These are phyloP conservation scores for Macaria liturata DNA, from an alignment of 2,888 invertebrate genomes.

Conservation along the genomic window DNA sequence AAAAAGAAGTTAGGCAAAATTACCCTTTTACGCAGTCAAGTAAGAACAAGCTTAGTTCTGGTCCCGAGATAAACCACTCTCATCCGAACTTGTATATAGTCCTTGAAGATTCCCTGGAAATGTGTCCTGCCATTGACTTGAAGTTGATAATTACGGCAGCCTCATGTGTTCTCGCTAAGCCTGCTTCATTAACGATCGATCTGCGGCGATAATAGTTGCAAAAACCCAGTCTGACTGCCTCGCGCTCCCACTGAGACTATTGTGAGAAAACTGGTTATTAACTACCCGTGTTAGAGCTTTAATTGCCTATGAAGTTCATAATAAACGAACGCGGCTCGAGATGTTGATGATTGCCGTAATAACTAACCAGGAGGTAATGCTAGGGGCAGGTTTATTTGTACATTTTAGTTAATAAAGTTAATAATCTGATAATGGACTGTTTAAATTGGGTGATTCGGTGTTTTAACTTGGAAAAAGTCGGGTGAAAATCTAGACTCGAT, in stretches of 20 bases:
- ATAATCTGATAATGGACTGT: too few relatives aligned
- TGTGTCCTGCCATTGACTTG: background rate
- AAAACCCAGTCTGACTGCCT: constrained; percentile 18
- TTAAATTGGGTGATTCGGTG: too few relatives aligned
- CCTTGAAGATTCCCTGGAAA: background rate
- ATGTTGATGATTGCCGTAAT: background rate
- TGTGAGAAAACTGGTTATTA: constrained; percentile 21
- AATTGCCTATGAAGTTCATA: constrained; percentile 11
- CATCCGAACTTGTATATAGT: too few relatives aligned
- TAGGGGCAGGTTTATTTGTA: too few relatives aligned
- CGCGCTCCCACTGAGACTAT: constrained; percentile 11
- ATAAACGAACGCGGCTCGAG: background rate
- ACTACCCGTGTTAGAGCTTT: constrained; percentile 5
- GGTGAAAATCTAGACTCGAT: too few relatives aligned
- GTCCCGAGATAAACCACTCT: too few relatives aligned
- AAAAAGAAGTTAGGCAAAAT: too few relatives aligned
- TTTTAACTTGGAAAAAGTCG: too few relatives aligned
- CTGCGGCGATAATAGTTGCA: constrained; percentile 6
- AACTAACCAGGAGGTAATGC: background rate
- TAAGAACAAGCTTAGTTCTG: too few relatives aligned
- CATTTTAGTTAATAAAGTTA: too few relatives aligned
- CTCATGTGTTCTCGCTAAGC: constrained; percentile 8
- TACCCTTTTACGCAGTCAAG: too few relatives aligned
- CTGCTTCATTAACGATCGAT: constrained; percentile 9
- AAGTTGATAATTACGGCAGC: constrained; percentile 3